Percentiles rank a stretch among this genome's conserved stretches.
phyloP scores from a whole-genome alignment of 2,888 invertebrate species.

The Pteria penguin region DNA sequence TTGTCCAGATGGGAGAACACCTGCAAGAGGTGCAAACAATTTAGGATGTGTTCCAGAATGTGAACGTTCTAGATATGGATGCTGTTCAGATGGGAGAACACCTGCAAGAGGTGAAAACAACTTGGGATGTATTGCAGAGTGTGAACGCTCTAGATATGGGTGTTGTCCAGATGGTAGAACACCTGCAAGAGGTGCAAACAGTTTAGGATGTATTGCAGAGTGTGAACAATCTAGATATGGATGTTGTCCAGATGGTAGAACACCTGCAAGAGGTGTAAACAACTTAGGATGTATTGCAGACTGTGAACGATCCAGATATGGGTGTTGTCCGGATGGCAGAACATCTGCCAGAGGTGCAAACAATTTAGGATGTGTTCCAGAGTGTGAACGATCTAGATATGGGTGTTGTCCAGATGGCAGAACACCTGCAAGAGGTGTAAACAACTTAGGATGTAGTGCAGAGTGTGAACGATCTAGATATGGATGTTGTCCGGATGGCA shows the following conservation, averaged over 20 bases:
- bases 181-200: background rate
- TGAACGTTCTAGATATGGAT: background rate
- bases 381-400: slow-evolving; percentile 1
- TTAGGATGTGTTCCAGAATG: slow-evolving; percentile 5
- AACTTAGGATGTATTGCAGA: background rate
- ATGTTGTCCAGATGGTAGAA: slow-evolving; percentile 18
- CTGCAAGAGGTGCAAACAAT: slow-evolving; percentile 8
- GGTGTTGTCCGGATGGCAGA: slow-evolving; percentile 17
- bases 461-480: slow-evolving; percentile 1
- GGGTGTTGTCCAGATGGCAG: slow-evolving; percentile 26
- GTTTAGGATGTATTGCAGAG: background rate
- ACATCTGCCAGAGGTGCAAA: slow-evolving; percentile 9
- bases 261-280: background rate
- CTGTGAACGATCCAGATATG: background rate
- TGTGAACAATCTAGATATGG: background rate
- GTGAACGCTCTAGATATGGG: background rate
- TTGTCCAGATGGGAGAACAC: slow-evolving; percentile 16
- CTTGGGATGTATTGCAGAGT: background rate
- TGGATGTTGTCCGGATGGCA: slow-evolving; percentile 25
- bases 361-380: background rate
- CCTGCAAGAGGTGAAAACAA: background rate
- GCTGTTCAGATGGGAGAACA: slow-evolving; percentile 18
- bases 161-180: slow-evolving; percentile 20
- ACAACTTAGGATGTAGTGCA: slow-evolving; percentile 10
- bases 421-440: slow-evolving; percentile 1